These are phyloP conservation scores for Homalodisca vitripennis DNA, from an alignment of 1,140 invertebrate species.

Conservation along the genomic window DNA sequence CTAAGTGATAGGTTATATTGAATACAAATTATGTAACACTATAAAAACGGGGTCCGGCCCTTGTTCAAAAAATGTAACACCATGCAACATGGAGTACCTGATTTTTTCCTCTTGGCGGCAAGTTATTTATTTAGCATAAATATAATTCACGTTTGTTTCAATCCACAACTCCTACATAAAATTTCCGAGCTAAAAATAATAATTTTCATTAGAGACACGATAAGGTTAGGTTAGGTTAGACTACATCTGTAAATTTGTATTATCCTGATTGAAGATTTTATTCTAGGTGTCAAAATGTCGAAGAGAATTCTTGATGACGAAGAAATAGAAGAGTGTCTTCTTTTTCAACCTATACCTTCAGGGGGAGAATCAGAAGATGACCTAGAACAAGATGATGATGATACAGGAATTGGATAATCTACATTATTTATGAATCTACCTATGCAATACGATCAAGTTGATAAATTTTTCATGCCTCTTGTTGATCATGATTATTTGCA, in stretches of 20 bases:
- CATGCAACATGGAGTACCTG: constrained; percentile 8
- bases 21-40: not conserved
- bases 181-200: not conserved
- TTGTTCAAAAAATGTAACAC: constrained; percentile 28
- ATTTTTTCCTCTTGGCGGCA: not conserved
- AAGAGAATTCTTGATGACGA: constrained; percentile 24
- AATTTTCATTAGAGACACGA: constrained; percentile 13
- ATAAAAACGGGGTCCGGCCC: not conserved
- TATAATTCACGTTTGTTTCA: constrained; percentile 13
- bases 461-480: not conserved
- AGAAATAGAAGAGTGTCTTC: not conserved
- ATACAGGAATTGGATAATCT: too few species aligned
- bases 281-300: constrained; percentile 21
- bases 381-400: constrained; percentile 2
- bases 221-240: constrained; percentile 13
- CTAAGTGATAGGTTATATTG: too few species aligned
- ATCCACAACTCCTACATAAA: not conserved
- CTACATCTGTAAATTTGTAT: not conserved
- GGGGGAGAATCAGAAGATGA: constrained; percentile 1
- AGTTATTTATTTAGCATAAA: constrained; percentile 1
- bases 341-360: constrained; percentile 14
- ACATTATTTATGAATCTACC: not conserved
- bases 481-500: too few species aligned
- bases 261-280: constrained; percentile 9
- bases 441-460: not conserved